Percentiles rank a stretch among this genome's conserved stretches.
phyloP scores from a whole-genome alignment of 2,113 vertebrate species.

The Strigops habroptila region DNA sequence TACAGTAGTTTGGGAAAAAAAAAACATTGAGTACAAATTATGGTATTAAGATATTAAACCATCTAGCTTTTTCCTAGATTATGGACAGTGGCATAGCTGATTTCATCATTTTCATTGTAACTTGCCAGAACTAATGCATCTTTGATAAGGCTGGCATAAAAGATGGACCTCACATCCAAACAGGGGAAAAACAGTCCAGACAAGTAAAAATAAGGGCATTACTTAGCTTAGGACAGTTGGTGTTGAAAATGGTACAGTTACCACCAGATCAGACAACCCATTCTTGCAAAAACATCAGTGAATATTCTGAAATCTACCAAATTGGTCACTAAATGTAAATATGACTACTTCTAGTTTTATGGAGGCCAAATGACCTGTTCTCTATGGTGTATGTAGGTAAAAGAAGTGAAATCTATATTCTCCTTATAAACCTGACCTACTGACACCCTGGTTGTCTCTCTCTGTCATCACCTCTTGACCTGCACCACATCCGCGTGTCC shows the following conservation, averaged over 20 bases:
- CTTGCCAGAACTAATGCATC: not conserved
- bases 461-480: constrained; percentile 46
- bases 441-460: constrained; percentile 14
- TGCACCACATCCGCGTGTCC: not conserved
- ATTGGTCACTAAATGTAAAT: not conserved
- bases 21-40: not conserved
- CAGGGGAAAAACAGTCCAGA: not conserved
- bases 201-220: not conserved
- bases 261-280: not conserved
- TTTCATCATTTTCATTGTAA: not conserved
- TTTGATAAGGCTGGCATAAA: not conserved
- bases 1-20: not conserved
- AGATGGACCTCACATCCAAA: not conserved
- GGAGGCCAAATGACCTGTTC: not conserved
- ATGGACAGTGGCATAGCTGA: not conserved
- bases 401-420: constrained; percentile 19
- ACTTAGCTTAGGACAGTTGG: not conserved
- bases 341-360: not conserved
- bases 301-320: not conserved
- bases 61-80: not conserved
- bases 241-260: not conserved
- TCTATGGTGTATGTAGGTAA: not conserved
- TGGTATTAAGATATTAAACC: not conserved
- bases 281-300: not conserved
- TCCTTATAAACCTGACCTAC: not conserved